Evolutionary conservation across 2,113 vertebrate species (phyloP).

Genomic region (Ginglymostoma cirratum): DNA sequence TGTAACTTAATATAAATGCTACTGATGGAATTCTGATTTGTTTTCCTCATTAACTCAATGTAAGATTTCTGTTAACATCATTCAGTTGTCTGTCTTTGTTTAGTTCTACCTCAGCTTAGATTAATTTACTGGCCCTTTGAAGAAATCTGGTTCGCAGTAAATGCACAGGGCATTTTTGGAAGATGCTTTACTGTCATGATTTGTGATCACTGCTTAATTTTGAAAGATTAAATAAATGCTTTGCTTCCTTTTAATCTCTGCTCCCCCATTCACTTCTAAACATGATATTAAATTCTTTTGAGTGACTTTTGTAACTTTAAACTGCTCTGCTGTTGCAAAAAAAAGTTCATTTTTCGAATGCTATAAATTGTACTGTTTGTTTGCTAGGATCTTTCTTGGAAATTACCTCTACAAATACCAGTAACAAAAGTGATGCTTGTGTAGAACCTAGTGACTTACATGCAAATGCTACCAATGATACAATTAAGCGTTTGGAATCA

Average conservation of each 20-base stretch:
- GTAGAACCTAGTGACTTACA: conserved; percentile 79
- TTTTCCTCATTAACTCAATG: not conserved
- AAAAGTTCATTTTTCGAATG: not conserved
- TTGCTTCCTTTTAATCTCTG: not conserved
- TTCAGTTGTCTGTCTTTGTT: not conserved
- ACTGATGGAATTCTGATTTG: not conserved
- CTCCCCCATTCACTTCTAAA: not conserved
- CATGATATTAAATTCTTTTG: not conserved
- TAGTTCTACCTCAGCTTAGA: not conserved
- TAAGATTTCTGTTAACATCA: not conserved
- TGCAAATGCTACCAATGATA: conserved; percentile 82
- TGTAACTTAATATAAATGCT: not conserved
- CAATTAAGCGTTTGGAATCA: conserved; percentile 86
- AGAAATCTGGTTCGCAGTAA: not conserved
- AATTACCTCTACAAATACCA: conserved; percentile 80
- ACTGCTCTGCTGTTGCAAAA: not conserved
- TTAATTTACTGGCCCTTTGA: not conserved
- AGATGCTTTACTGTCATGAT: not conserved
- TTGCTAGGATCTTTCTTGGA: conserved; percentile 80
- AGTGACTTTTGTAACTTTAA: not conserved
- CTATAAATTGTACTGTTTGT: conserved; percentile 37
- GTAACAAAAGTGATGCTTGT: conserved; percentile 85
- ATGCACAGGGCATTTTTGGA: not conserved
- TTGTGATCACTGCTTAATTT: not conserved
- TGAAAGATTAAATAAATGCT: not conserved